Conservation (phyloP, 2,888 invertebrate species). For the Phasia obesa region DNA sequence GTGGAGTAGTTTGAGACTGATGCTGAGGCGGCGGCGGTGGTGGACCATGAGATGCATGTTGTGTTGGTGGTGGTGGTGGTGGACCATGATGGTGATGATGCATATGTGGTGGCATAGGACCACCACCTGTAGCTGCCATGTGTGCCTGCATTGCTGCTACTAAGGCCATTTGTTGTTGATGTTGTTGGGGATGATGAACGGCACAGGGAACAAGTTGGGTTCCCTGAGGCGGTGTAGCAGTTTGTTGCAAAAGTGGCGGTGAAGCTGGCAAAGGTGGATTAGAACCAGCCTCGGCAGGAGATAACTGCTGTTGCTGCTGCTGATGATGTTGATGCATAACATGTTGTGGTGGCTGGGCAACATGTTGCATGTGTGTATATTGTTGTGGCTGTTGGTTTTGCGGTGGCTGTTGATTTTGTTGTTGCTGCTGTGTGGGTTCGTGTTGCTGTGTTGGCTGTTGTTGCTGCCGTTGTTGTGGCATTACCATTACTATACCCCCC, state of each 20-base stretch:
- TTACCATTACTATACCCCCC: conserved; percentile 76
- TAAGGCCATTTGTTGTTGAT: conserved; percentile 80
- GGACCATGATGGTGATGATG: conserved; percentile 74
- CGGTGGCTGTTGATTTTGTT: conserved; percentile 70
- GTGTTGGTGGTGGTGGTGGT: conserved; percentile 58
- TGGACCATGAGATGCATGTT: conserved; percentile 71
- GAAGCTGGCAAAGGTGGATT: conserved; percentile 79
- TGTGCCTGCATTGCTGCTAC: conserved; percentile 80
- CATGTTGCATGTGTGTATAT: conserved; percentile 68
- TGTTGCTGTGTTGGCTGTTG: conserved; percentile 64
- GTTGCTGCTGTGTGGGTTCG: conserved; percentile 58
- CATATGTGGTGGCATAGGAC: conserved; percentile 71
- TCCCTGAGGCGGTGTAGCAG: conserved; percentile 79
- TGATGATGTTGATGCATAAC: conserved; percentile 66
- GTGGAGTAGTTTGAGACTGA: conserved; percentile 67
- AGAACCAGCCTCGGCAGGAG: conserved; percentile 79
- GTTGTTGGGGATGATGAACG: conserved; percentile 77
- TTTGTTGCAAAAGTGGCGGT: conserved; percentile 79
- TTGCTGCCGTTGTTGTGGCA: conserved; percentile 72
- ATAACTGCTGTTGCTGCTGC: conserved; percentile 74
- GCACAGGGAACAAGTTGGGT: conserved; percentile 80
- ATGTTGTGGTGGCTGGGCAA: conserved; percentile 68
- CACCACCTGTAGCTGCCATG: conserved; percentile 69
- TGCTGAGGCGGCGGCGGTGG: conserved; percentile 69
- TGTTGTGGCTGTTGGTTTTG: conserved; percentile 61